phyloP scores from a whole-genome alignment of 2,113 vertebrate genomes.

The Podarcis cretensis region DNA sequence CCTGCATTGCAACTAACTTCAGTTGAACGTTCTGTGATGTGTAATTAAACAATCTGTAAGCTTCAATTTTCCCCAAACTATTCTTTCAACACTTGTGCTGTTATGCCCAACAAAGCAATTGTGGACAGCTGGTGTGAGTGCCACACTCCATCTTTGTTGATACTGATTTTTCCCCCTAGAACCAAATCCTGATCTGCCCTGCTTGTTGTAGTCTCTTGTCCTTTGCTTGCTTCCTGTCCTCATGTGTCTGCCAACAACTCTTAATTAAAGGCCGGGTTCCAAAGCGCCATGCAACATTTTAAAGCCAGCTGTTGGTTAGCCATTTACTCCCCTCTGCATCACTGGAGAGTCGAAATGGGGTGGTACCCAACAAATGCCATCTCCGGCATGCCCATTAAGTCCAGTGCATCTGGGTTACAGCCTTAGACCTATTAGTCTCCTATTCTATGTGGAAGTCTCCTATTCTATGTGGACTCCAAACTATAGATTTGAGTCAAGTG shows the following conservation, averaged over 20 bases:
- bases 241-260: background rate
- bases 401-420: background rate
- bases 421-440: slow-evolving; percentile 20
- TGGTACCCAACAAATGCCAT: background rate
- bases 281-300: background rate
- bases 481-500: background rate
- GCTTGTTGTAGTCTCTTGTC: background rate
- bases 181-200: background rate
- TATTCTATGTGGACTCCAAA: slow-evolving; percentile 29
- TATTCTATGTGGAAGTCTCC: slow-evolving; percentile 28
- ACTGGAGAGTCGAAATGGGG: background rate
- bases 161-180: background rate
- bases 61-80: background rate
- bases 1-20: background rate
- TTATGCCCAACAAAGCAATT: background rate
- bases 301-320: background rate
- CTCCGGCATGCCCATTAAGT: background rate
- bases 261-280: background rate
- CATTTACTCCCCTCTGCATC: background rate
- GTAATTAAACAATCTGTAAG: background rate
- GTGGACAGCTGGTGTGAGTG: background rate
- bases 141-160: background rate
- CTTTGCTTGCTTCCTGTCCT: background rate
- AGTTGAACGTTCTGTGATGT: background rate
- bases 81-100: background rate